These are phyloP conservation scores for Allobates femoralis DNA, from an alignment of 2,797 vertebrate genomes.

Conservation along the genomic window DNA sequence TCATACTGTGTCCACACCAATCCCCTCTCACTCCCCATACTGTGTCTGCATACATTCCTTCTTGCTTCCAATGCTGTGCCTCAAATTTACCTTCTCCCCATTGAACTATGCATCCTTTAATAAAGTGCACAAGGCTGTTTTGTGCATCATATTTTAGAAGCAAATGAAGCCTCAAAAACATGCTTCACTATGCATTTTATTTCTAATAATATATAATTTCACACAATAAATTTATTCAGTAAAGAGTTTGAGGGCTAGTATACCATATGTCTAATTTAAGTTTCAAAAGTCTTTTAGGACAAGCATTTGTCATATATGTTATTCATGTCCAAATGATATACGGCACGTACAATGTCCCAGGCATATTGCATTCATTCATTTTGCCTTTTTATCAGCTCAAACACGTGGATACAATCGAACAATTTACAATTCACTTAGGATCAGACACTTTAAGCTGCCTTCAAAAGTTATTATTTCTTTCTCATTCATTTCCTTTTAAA, in stretches of 20 bases:
- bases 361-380: constrained; percentile 28
- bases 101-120: background rate
- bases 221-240: background rate
- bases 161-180: background rate
- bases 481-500: constrained; percentile 59
- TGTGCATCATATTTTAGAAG: background rate
- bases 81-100: background rate
- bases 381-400: constrained; percentile 40
- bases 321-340: background rate
- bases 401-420: constrained; percentile 54
- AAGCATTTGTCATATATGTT: constrained; percentile 11
- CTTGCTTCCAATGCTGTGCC: no score
- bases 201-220: background rate
- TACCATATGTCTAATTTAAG: background rate
- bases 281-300: constrained; percentile 6
- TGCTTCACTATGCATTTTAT: background rate
- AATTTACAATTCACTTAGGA: constrained; percentile 63
- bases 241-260: background rate
- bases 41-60: no score
- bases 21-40: no score
- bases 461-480: constrained; percentile 58
- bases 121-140: background rate
- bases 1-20: no score
- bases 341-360: background rate
- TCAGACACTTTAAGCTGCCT: constrained; percentile 58